These are phyloP conservation scores for Cephus sareptanus DNA, from an alignment of 2,888 invertebrate species.

Conservation along the genomic window DNA sequence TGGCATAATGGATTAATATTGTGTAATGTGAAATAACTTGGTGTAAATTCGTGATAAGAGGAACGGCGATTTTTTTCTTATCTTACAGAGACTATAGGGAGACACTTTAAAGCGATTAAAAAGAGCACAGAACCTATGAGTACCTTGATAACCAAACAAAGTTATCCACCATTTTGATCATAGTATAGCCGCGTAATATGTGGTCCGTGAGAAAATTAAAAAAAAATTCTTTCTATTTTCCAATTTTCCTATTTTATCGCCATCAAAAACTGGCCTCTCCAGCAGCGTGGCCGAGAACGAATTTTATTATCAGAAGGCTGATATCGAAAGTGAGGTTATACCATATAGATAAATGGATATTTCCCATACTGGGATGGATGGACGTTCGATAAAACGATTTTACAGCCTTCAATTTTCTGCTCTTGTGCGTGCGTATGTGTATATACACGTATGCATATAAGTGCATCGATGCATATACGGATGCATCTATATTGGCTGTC, in stretches of 20 bases:
- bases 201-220: background rate
- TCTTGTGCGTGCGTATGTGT: background rate
- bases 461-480: background rate
- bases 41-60: background rate
- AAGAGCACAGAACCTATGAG: background rate
- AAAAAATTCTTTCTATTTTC: background rate
- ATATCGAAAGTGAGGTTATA: background rate
- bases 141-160: background rate
- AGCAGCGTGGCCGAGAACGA: background rate
- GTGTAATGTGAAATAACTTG: too few species aligned
- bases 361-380: background rate
- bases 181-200: too few species aligned
- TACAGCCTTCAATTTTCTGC: background rate
- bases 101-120: background rate
- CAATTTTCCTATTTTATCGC: background rate
- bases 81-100: background rate
- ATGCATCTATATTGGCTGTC: background rate
- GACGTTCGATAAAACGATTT: slow-evolving; percentile 4
- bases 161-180: background rate
- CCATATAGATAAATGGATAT: background rate
- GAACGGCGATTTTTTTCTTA: background rate
- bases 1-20: too few species aligned
- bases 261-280: background rate
- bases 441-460: background rate
- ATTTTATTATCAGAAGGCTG: background rate